These are phyloP conservation scores for Alosa alosa DNA, from an alignment of 2,113 vertebrate species.

Conservation along the genomic window DNA sequence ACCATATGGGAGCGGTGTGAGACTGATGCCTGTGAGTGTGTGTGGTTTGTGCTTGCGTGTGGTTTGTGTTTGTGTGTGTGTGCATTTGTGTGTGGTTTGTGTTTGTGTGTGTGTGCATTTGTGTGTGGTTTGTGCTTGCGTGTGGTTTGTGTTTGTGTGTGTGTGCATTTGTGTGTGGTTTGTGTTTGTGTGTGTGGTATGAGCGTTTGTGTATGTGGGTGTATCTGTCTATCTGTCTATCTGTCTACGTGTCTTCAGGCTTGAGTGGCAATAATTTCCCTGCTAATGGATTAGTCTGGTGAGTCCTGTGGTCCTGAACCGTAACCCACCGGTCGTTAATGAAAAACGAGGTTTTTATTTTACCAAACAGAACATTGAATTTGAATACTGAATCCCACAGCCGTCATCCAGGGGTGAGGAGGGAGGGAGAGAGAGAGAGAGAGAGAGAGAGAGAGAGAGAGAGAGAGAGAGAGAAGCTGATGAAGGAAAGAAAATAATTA, in stretches of 20 bases:
- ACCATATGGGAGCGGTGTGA: too few relatives aligned
- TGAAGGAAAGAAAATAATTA: too few relatives aligned
- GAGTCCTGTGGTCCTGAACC: neutral
- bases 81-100: slow-evolving; percentile 3
- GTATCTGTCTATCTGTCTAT: neutral
- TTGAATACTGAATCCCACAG: too few relatives aligned
- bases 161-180: neutral
- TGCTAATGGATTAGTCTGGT: neutral
- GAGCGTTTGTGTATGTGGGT: neutral
- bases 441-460: too few relatives aligned
- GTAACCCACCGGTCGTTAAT: neutral
- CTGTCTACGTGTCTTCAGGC: neutral
- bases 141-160: too few relatives aligned
- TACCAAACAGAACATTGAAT: neutral
- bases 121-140: too few relatives aligned
- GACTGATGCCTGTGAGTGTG: too few relatives aligned
- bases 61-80: slow-evolving; percentile 10
- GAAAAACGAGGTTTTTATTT: neutral
- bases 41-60: neutral
- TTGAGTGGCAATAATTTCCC: neutral
- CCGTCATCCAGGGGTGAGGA: too few relatives aligned
- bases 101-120: too few relatives aligned
- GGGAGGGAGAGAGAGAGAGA: too few relatives aligned
- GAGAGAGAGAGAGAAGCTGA: too few relatives aligned
- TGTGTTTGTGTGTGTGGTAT: slow-evolving; percentile 14